Percentiles rank a stretch among this genome's conserved stretches.
Evolutionary conservation across 2,888 invertebrate genomes (phyloP).

Genomic region (Hymenopus coronatus): DNA sequence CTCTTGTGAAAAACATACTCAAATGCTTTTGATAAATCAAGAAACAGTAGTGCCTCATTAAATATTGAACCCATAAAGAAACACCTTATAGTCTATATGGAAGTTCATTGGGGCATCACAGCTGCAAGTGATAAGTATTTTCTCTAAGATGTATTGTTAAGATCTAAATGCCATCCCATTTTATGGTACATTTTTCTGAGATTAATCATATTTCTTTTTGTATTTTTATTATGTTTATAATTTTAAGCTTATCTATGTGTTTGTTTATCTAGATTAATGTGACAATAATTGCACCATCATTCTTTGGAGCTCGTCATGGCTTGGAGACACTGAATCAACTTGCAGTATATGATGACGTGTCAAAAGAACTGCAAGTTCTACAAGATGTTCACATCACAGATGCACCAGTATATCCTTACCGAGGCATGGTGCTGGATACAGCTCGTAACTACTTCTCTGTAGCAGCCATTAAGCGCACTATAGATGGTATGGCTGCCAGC

Average conservation of each 20-base stretch:
- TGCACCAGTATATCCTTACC: conserved; percentile 79
- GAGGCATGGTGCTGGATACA: conserved; percentile 88
- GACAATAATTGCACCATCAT: conserved; percentile 56
- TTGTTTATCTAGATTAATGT: conserved; percentile 48
- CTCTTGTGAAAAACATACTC: too few relatives aligned
- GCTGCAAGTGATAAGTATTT: too few relatives aligned
- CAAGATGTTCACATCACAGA: conserved; percentile 65
- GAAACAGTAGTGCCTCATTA: too few relatives aligned
- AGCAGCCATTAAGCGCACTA: conserved; percentile 67
- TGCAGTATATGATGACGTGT: conserved; percentile 42
- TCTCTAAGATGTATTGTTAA: too few relatives aligned
- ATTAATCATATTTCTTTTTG: background rate
- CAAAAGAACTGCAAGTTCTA: conserved; percentile 58
- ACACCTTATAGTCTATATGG: too few relatives aligned
- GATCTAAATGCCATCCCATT: too few relatives aligned
- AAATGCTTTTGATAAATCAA: too few relatives aligned
- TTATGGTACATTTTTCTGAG: too few relatives aligned
- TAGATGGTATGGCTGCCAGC: conserved; percentile 87
- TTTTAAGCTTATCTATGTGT: background rate
- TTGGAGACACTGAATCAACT: conserved; percentile 67
- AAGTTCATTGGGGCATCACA: too few relatives aligned
- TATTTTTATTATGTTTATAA: background rate
- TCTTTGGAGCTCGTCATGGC: conserved; percentile 66
- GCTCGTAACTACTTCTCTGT: conserved; percentile 72
- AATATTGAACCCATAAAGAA: too few relatives aligned